These are phyloP conservation scores for Pungitius pungitius DNA, from an alignment of 2,113 vertebrate genomes.

Conservation along the genomic window DNA sequence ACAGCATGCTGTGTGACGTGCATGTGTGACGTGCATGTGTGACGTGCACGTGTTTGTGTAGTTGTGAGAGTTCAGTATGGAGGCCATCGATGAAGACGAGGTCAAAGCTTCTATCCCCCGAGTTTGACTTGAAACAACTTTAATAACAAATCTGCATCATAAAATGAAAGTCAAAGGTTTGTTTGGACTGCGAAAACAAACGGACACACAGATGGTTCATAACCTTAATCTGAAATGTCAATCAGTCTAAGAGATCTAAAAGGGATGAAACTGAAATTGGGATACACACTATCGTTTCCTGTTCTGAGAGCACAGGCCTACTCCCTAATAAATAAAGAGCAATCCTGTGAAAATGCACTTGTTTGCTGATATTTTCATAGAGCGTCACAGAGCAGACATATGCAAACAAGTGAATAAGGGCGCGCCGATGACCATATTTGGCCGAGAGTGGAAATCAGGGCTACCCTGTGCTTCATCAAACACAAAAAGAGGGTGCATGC, in stretches of 20 bases:
- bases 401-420: slow-evolving; percentile 56
- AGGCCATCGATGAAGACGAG: background rate
- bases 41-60: background rate
- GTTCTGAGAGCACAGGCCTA: background rate
- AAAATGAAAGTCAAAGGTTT: background rate
- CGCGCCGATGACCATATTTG: slow-evolving; percentile 28
- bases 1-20: background rate
- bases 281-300: background rate
- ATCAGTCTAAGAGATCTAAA: background rate
- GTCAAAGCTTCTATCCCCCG: background rate
- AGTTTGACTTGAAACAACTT: background rate
- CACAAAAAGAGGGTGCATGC: background rate
- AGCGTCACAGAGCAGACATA: slow-evolving; percentile 42
- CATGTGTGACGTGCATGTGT: background rate
- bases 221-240: background rate
- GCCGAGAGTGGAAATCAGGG: slow-evolving; percentile 14
- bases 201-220: background rate
- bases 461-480: background rate
- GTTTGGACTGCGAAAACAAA: background rate
- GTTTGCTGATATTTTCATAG: slow-evolving; percentile 51
- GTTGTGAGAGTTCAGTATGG: background rate
- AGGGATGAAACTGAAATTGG: background rate
- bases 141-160: background rate
- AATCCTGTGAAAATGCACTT: slow-evolving; percentile 15
- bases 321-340: background rate